phyloP scores from a whole-genome alignment of 1,140 invertebrate genomes.

The Euwallacea fornicatus region DNA sequence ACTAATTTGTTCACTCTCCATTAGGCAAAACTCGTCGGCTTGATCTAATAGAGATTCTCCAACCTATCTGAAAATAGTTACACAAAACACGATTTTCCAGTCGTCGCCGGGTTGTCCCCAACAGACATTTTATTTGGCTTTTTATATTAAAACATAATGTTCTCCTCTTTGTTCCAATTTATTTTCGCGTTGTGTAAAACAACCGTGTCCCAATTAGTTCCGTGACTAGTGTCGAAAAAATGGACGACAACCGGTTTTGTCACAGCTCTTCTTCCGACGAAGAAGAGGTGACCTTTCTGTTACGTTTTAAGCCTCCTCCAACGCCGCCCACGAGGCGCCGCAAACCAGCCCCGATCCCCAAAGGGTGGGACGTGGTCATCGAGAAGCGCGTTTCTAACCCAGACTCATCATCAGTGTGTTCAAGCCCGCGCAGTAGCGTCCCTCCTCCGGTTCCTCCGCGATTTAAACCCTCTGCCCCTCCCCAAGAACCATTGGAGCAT shows the following conservation, averaged over 20 bases:
- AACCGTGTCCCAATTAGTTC: too few relatives aligned
- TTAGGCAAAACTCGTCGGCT: background rate
- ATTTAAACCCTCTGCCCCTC: slow-evolving; percentile 38
- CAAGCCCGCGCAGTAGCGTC: background rate
- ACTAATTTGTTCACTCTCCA: too few relatives aligned
- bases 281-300: slow-evolving; percentile 43
- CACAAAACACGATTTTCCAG: slow-evolving; percentile 15
- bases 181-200: background rate
- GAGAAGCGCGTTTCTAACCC: slow-evolving; percentile 25
- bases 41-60: slow-evolving; percentile 6
- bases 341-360: slow-evolving; percentile 27
- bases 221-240: too few relatives aligned
- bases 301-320: slow-evolving; percentile 42
- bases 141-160: slow-evolving; percentile 8
- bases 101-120: slow-evolving; percentile 6
- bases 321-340: slow-evolving; percentile 39
- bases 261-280: slow-evolving; percentile 19
- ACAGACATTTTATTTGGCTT: slow-evolving; percentile 12
- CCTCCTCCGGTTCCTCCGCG: slow-evolving; percentile 27
- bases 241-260: too few relatives aligned
- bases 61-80: slow-evolving; percentile 11
- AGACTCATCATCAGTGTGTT: background rate
- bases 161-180: background rate
- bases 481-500: slow-evolving; percentile 6
- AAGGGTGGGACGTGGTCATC: slow-evolving; percentile 44